A percentile compares a stretch with the other conserved stretches of the same genome.
Evolutionary conservation across 2,797 vertebrate genomes (phyloP).

Genomic region (Rhinophrynus dorsalis): DNA sequence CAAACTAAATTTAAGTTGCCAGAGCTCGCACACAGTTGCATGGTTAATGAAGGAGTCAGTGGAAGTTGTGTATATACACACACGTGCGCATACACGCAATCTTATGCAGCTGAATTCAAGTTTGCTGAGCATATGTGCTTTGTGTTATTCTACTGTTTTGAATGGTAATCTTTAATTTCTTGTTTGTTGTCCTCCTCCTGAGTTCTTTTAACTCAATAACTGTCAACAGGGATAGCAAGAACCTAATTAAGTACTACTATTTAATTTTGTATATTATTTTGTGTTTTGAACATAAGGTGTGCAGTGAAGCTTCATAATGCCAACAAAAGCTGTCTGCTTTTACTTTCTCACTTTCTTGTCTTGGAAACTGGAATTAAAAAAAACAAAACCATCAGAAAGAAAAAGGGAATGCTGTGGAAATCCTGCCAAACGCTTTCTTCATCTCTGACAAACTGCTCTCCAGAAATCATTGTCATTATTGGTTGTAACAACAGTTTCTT

Average conservation of each 20-base stretch:
- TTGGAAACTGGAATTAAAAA: slow-evolving; percentile 61
- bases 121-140: slow-evolving; percentile 2
- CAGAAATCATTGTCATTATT: not conserved
- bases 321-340: slow-evolving; percentile 53
- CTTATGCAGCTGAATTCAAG: not conserved
- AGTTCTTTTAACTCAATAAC: not conserved
- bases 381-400: slow-evolving; percentile 18
- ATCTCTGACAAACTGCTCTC: not conserved
- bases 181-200: not conserved
- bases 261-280: slow-evolving; percentile 52
- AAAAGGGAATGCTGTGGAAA: slow-evolving; percentile 24
- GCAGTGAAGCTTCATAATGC: slow-evolving; percentile 50
- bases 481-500: not conserved
- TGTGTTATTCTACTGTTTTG: not conserved
- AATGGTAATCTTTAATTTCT: slow-evolving; percentile 5
- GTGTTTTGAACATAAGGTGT: slow-evolving; percentile 43
- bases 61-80: not conserved
- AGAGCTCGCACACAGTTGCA: not conserved
- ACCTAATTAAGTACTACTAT: slow-evolving; percentile 23
- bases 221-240: not conserved
- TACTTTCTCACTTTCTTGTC: no score
- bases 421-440: not conserved
- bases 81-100: not conserved
- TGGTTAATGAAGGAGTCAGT: slow-evolving; percentile 1
- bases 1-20: not conserved